These are phyloP conservation scores for Pollenia griseotomentosa DNA, from an alignment of 2,888 invertebrate species.

Conservation along the genomic window DNA sequence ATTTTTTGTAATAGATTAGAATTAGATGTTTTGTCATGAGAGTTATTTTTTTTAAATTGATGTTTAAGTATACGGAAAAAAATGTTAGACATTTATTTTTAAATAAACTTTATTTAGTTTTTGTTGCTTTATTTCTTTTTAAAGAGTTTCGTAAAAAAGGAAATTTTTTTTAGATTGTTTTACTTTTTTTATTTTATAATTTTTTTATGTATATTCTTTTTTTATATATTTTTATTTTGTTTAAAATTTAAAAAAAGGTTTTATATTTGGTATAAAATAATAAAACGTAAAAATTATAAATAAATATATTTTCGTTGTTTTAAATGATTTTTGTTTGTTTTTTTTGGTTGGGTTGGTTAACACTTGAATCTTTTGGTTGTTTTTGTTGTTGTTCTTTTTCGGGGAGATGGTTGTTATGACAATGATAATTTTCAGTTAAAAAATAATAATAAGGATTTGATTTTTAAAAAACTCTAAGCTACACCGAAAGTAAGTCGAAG, in stretches of 20 bases:
- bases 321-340: slow-evolving; percentile 44
- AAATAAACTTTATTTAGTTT: slow-evolving; percentile 10
- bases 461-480: too few relatives aligned
- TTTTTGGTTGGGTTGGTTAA: slow-evolving; percentile 69
- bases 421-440: neutral
- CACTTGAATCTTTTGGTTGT: slow-evolving; percentile 60
- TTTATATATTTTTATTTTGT: neutral
- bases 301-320: slow-evolving; percentile 71
- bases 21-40: too few relatives aligned
- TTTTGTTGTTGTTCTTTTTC: slow-evolving; percentile 40
- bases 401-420: slow-evolving; percentile 13
- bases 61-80: neutral
- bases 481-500: too few relatives aligned
- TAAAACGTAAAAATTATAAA: slow-evolving; percentile 52
- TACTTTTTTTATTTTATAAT: slow-evolving; percentile 6
- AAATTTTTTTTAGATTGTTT: neutral
- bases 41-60: neutral
- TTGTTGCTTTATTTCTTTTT: slow-evolving; percentile 15
- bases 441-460: too few relatives aligned
- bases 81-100: slow-evolving; percentile 64
- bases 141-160: slow-evolving; percentile 22
- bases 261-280: slow-evolving; percentile 58
- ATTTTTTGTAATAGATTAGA: neutral
- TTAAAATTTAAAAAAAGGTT: slow-evolving; percentile 29
- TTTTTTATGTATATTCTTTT: neutral